phyloP scores from a whole-genome alignment of 2,888 invertebrate species.

The Linyphia triangularis region DNA sequence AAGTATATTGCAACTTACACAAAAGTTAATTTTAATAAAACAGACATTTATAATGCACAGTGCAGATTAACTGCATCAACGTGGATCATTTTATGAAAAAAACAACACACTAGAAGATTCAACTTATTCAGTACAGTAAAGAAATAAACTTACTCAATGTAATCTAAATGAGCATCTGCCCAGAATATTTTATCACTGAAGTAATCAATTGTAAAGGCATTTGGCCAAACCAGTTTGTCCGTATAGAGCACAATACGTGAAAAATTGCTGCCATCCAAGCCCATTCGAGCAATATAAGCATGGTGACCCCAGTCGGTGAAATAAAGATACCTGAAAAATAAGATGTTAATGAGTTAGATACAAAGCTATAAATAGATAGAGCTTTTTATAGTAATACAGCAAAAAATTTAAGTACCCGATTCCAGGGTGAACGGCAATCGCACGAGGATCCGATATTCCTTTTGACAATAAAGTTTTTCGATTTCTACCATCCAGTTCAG shows the following conservation, averaged over 20 bases:
- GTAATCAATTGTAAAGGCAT: conserved; percentile 97
- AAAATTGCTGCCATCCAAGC: conserved; percentile 97
- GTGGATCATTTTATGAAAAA: too few species aligned
- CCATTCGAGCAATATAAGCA: conserved; percentile 97
- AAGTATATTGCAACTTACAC: too few species aligned
- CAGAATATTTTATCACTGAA: conserved; percentile 96
- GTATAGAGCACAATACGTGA: conserved; percentile 93
- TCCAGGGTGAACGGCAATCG: conserved; percentile 95
- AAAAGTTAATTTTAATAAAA: not conserved
- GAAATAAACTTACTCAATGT: conserved; percentile 86
- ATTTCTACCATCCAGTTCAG: conserved; percentile 94
- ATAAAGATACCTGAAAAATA: conserved; percentile 84
- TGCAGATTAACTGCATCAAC: too few species aligned
- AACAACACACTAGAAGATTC: too few species aligned
- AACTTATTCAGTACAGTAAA: not conserved
- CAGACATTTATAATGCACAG: too few species aligned
- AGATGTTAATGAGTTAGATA: not conserved
- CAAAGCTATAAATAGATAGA: not conserved
- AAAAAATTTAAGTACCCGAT: conserved; percentile 85
- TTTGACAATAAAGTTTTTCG: conserved; percentile 90
- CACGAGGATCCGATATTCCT: conserved; percentile 95
- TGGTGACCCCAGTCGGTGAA: conserved; percentile 94
- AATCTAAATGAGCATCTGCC: conserved; percentile 99
- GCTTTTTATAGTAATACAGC: not conserved
- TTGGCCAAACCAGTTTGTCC: conserved; percentile 98